phyloP scores from a whole-genome alignment of 1,140 invertebrate species.

The Camponotus vicinus region DNA sequence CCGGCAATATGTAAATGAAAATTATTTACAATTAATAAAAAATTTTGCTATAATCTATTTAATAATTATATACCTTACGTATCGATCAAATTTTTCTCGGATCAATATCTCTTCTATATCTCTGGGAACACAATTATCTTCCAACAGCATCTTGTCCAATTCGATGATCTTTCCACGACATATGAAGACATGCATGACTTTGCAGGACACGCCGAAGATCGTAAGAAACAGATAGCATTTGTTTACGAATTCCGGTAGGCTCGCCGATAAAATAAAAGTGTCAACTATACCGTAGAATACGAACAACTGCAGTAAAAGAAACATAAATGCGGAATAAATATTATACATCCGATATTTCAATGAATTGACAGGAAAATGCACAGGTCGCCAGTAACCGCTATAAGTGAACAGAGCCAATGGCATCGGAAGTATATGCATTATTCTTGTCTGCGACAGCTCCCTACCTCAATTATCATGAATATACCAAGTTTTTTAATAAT shows the following conservation, averaged over 20 bases:
- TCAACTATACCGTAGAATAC: conserved; percentile 33
- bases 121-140: conserved; percentile 26
- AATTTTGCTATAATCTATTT: background rate
- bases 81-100: conserved; percentile 21
- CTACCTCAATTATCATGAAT: background rate
- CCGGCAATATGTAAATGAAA: too few species aligned
- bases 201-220: conserved; percentile 43
- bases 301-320: conserved; percentile 10
- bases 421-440: conserved; percentile 56
- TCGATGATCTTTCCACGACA: conserved; percentile 38
- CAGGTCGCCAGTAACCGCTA: conserved; percentile 59
- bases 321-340: conserved; percentile 46
- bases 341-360: conserved; percentile 54
- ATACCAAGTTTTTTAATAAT: background rate
- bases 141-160: conserved; percentile 20
- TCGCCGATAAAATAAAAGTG: background rate
- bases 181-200: conserved; percentile 51
- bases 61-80: conserved; percentile 32
- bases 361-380: conserved; percentile 32
- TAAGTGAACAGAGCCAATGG: conserved; percentile 46
- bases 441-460: background rate
- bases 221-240: conserved; percentile 60
- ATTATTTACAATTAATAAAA: too few species aligned
- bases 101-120: conserved; percentile 43
- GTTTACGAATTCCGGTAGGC: conserved; percentile 22